Evolutionary conservation across 2,797 vertebrate genomes (phyloP), one percentile per base, ranked within the genome.

Genomic region (Oryzias dopingdopingensis): DNA sequence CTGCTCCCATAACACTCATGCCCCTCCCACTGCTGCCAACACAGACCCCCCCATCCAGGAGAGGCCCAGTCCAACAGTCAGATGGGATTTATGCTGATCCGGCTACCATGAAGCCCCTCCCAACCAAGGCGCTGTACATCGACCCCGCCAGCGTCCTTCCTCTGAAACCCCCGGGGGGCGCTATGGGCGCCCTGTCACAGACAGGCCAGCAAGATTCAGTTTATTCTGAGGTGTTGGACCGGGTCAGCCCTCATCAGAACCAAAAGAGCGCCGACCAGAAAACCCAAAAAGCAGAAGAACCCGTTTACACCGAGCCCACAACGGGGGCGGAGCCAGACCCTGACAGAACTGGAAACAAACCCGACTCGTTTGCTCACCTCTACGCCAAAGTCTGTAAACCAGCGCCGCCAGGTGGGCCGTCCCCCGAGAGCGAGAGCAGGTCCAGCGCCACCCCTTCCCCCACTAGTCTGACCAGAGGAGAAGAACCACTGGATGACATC

Each of bases 141-240:
- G 88, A 90, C 59, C 87, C 87, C 1, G 84, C 62, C 0, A 54
- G 37, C 5, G 1, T 86, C 17, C 86, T 89, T 6, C 80, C 86
- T 0, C 76, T 86, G 23, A 81, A 65, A 62, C 85, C 86, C 0
- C 84, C 77, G 0, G 1, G 14, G 8, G 32, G 8, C 32, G 32
- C 32, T 8, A 3, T 12, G 0, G 10, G 32, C 2, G 8, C 32
- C 10, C 29, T 2, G 8, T 2, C 32, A 32, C 32, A n/a, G 0
- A 5, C 4, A 0, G 2, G 59, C 1, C 43, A 51, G 4, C 24
- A 20, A 0, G 85, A 91, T 2, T 67, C 53, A 0, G 76, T 77
- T 0, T 95, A 90, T 37, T 84, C 86, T 0, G 92, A 91, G 56
- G 68, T 86, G 0, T 94, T 85, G 0, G 90, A 92, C 51, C 91